phyloP scores from a whole-genome alignment of 2,888 invertebrate species.

The Lasioglossum zephyrum region DNA sequence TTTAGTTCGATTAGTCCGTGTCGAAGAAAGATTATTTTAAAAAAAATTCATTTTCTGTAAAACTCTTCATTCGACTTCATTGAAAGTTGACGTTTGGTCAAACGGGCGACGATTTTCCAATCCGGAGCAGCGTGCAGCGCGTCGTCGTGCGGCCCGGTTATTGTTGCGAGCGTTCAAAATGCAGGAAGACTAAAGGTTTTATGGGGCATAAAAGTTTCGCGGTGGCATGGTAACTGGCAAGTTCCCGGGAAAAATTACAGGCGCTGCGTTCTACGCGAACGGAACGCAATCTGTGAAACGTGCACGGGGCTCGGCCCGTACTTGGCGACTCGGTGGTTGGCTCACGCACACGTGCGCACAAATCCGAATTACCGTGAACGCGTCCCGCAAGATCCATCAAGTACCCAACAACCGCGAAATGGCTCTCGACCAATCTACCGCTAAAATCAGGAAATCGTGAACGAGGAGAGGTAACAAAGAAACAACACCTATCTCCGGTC shows the following conservation, averaged over 20 bases:
- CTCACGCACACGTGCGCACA: background rate
- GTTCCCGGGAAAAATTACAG: conserved; percentile 46
- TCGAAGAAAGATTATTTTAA: too few species aligned
- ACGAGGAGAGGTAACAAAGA: conserved; percentile 51
- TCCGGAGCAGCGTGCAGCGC: background rate
- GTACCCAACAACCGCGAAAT: conserved; percentile 71
- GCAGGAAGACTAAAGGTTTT: conserved; percentile 34
- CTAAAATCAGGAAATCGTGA: conserved; percentile 69
- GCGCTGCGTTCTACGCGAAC: background rate
- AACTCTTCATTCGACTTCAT: too few species aligned
- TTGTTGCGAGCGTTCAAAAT: conserved; percentile 25
- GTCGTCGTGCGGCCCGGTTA: conserved; percentile 10
- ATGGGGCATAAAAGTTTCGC: conserved; percentile 46
- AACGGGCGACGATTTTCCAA: too few species aligned
- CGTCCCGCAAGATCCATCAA: conserved; percentile 73
- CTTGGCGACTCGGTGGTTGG: background rate
- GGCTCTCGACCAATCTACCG: conserved; percentile 70
- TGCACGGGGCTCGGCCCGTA: background rate
- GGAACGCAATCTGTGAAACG: conserved; percentile 9
- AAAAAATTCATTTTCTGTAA: too few species aligned
- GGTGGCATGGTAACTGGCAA: conserved; percentile 21
- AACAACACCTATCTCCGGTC: conserved; percentile 48
- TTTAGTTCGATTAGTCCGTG: too few species aligned
- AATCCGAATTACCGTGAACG: conserved; percentile 50
- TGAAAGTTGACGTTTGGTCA: too few species aligned